These are phyloP conservation scores for Pseudochirops corinnae DNA, from an alignment of 2,797 vertebrate species.

Conservation along the genomic window DNA sequence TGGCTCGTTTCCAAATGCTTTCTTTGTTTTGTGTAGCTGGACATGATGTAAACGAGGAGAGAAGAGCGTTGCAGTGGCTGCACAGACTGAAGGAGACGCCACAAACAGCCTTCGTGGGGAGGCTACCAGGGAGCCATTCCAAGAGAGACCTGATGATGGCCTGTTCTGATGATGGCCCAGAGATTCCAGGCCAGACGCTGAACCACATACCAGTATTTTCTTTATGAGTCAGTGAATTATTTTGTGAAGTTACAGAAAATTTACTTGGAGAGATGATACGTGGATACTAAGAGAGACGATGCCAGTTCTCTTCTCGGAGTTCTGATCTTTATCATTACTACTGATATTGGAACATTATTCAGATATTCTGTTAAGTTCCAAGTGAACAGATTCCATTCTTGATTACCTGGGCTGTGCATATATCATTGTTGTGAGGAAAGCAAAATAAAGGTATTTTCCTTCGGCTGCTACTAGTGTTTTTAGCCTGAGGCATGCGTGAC, in stretches of 20 bases:
- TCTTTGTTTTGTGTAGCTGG: constrained; percentile 90
- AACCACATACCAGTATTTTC: background rate
- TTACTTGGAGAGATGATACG: background rate
- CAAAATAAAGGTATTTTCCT: background rate
- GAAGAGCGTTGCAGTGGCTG: background rate
- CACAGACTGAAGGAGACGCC: background rate
- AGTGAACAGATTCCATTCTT: constrained; percentile 1
- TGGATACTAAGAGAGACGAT: constrained; percentile 65
- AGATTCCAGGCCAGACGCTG: background rate
- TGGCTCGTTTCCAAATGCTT: constrained; percentile 58
- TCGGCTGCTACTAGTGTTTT: background rate
- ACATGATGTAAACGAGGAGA: constrained; percentile 91
- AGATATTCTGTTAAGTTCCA: constrained; percentile 41
- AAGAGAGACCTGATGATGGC: background rate
- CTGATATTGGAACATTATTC: background rate
- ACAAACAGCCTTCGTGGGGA: background rate
- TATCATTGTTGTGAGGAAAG: background rate
- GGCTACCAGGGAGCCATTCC: background rate
- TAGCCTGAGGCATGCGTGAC: background rate
- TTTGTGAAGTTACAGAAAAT: background rate
- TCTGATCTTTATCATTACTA: constrained; percentile 55
- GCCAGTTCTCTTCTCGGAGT: constrained; percentile 45
- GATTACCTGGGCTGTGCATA: background rate
- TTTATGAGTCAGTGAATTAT: background rate
- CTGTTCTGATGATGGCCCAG: background rate